Conservation (phyloP, 1,140 invertebrate species). For the Eufriesea mexicana region DNA sequence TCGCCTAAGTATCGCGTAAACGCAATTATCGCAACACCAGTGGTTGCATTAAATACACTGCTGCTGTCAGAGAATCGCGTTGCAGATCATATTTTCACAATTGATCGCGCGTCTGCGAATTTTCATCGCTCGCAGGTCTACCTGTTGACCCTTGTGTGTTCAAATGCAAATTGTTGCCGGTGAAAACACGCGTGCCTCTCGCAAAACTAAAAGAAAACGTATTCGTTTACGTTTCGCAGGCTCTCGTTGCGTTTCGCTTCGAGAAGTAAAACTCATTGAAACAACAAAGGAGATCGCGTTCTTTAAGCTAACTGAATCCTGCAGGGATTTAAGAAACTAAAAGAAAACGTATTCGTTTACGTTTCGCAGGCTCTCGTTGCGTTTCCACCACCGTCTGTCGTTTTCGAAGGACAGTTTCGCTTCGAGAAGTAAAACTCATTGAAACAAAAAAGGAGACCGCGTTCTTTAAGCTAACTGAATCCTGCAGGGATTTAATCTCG, state of each 20-base stretch:
- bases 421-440: too few species aligned
- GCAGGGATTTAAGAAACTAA: neutral
- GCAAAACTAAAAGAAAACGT: neutral
- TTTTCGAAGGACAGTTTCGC: too few species aligned
- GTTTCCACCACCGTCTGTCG: too few species aligned
- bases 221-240: neutral
- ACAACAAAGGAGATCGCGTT: too few species aligned
- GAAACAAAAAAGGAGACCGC: too few species aligned
- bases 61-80: neutral
- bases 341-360: neutral
- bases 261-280: too few species aligned
- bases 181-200: neutral
- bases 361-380: neutral
- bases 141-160: neutral
- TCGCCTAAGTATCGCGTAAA: neutral
- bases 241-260: too few species aligned
- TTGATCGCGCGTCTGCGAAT: neutral
- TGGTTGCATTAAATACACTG: neutral
- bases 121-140: neutral
- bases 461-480: too few species aligned
- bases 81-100: slow-evolving; percentile 31
- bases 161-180: neutral
- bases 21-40: slow-evolving; percentile 5
- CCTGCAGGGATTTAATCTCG: too few species aligned
- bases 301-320: too few species aligned